phyloP scores from a whole-genome alignment of 1,140 invertebrate genomes.

The Apis laboriosa region DNA sequence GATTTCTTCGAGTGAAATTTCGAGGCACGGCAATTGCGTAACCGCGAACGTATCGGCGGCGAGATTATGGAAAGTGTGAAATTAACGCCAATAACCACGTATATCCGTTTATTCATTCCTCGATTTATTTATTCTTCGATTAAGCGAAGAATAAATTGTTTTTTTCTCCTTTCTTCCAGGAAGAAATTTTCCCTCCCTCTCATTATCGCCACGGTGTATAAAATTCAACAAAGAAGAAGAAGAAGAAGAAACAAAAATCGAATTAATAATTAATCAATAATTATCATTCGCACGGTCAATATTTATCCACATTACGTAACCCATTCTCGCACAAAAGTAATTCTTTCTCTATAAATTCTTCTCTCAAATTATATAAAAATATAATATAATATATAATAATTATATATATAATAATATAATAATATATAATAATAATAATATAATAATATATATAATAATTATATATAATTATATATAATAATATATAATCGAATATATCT shows the following conservation, averaged over 20 bases:
- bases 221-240: background rate
- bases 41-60: background rate
- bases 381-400: no score
- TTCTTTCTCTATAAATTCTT: no score
- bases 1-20: conserved; percentile 18
- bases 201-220: no score
- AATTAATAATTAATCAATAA: background rate
- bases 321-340: background rate
- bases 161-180: no score
- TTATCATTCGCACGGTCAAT: background rate
- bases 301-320: background rate
- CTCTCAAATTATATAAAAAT: no score
- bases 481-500: no score
- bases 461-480: no score
- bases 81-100: background rate
- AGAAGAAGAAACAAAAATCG: background rate
- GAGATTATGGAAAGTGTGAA: conserved; percentile 30
- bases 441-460: no score
- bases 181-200: no score
- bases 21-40: conserved; percentile 4
- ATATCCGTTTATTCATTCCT: background rate
- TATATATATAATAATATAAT: no score
- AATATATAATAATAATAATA: no score
- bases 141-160: no score
- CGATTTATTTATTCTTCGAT: conserved; percentile 4